A percentile compares a stretch with the other conserved stretches of the same genome.
phyloP scores from a whole-genome alignment of 2,888 invertebrate genomes.

The Cordilura impudica region DNA sequence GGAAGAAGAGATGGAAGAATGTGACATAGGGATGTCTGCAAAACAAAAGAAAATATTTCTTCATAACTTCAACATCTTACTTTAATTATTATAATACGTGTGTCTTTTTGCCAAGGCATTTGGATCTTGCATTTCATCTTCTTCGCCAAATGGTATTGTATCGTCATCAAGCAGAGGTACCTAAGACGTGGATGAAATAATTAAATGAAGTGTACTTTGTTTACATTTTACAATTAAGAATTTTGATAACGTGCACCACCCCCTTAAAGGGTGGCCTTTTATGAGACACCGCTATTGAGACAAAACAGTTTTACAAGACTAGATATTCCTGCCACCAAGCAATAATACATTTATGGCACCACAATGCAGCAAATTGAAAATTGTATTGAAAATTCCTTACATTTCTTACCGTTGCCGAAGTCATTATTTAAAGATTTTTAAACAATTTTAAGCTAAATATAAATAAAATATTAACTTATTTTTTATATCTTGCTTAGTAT shows the following conservation, averaged over 20 bases:
- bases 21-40: constrained; percentile 95
- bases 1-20: constrained; percentile 93
- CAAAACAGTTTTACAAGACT: constrained; percentile 14
- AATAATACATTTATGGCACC: constrained; percentile 7
- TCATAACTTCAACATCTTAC: not conserved
- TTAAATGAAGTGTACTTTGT: constrained; percentile 32
- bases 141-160: constrained; percentile 91
- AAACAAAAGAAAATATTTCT: constrained; percentile 7
- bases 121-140: constrained; percentile 81
- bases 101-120: constrained; percentile 72
- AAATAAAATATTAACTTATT: constrained; percentile 15
- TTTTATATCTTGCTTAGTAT: constrained; percentile 16
- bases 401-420: constrained; percentile 78
- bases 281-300: not conserved
- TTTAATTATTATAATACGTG: constrained; percentile 70
- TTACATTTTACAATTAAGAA: not conserved
- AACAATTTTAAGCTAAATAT: not conserved
- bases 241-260: not conserved
- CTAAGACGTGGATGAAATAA: constrained; percentile 80
- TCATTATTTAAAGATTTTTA: constrained; percentile 67
- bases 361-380: constrained; percentile 64
- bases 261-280: not conserved
- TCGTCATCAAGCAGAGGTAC: constrained; percentile 92
- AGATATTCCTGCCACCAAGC: constrained; percentile 30
- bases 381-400: constrained; percentile 69